Evolutionary conservation across 2,113 vertebrate genomes (phyloP), one percentile per base, ranked within the genome.

Genomic region (Cryptomyrus ogoouensis): DNA sequence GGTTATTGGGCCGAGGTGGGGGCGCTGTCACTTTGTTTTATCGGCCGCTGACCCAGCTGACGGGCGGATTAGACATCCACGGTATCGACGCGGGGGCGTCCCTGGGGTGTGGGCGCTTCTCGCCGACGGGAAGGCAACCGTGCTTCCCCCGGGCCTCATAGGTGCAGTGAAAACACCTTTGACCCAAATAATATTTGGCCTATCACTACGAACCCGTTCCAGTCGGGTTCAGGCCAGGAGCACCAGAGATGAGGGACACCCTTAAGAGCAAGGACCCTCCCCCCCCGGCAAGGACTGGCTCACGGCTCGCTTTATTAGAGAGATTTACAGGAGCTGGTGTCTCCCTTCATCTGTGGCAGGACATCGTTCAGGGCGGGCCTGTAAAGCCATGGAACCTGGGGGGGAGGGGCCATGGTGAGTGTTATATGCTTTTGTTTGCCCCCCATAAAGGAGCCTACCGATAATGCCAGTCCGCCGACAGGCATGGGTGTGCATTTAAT

Each of bases 1-100:
- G 94, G 94, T 95, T 95, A 95, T 92, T 93, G 94, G 94, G 92
- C 91, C 93, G 95, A 94, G 93, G 92, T 95, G 91, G 91, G 93
- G 95, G 91, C 74, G 88, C 92, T 93, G 94, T 93, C 92, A 93
- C 91, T 58, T 92, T 94, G 91, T 53, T 95, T 95, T 94, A 93
- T 92, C 91, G 91, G 91, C 92, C 88, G 83, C 89, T 90, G 91
- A 93, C 90, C 89, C 87, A 31, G 44, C 89, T 17, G 74, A 86
- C 17, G 27, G 90, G 83, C 90, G 89, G 90, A 89, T 89, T 87
- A 88, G 90, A 90, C 83, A 90, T 91, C 90, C 88, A 52, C 46
- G n/a, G 53, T 85, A 31, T 53, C 2, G 85, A 15, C 15, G 31
- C 3, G 5, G n/a, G 49, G 31, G 47, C 17, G 50, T 84, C 39